Base-by-base conservation (phyloP, 2,888 invertebrate species). In the Pherbina coryleti region DNA sequence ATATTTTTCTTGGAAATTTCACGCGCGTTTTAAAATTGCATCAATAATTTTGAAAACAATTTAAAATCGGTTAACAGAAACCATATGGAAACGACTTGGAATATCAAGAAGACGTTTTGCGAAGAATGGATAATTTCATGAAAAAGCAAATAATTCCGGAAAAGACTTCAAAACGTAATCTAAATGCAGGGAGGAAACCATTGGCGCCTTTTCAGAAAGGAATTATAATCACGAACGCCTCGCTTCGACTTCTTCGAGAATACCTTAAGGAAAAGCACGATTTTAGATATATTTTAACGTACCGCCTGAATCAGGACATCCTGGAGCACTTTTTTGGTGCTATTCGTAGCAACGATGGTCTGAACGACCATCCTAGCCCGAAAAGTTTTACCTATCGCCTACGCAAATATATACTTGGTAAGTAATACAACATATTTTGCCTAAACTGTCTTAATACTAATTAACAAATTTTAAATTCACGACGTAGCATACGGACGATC, bases 181-280 rank as follows among this genome's bases (percentile, higher is more conserved):
- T 5, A 31, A 31, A 5, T 31, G 31, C 31, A 31, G 31, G 22
- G 22, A 22, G 14, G 22, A 22, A n/a, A n/a, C n/a, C n/a, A 3
- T n/a, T 19, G 62, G 28, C 62, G 22, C 62, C 62, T 19, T 62
- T 62, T 62, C 62, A 62, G 11, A 62, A 62, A n/a, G 22, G 25
- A 25, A n/a, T 62, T 25, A 0, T 62, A 25, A 22, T 62, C 14
- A 25, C 9, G 19, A 62, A 62, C 19, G 22, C 62, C 22, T 62
- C 62, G 19, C 62, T 62, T 3, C n/a, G 14, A 14, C 14, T 62
- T n/a, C 28, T 62, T 14, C 22, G 22, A 5, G 62, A n/a, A n/a
- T 22, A 22, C 9, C 7, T 62, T 22, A 19, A 22, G 0, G 25
- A 62, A 14, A 62, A 62, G 28, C 19, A 62, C 1, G 25, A 14